A percentile compares a stretch with the other conserved stretches of the same genome.
Evolutionary conservation across 2,113 vertebrate species (phyloP).

Genomic region (Mugil cephalus): DNA sequence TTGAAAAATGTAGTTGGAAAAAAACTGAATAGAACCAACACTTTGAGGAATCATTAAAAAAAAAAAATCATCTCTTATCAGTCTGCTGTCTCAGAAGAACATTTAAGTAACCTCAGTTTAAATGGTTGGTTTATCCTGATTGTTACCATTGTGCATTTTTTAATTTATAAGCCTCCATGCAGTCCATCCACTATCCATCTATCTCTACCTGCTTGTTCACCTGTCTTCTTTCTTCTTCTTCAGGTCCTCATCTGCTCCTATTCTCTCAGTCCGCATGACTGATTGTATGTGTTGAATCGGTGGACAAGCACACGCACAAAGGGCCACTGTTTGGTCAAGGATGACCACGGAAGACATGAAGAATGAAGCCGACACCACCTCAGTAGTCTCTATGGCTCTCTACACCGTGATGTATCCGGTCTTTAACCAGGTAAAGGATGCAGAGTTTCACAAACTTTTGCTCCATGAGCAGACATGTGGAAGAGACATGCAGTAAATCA

Average conservation of each 20-base stretch:
- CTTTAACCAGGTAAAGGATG: conserved; percentile 90
- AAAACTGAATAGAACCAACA: not conserved
- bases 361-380: conserved; percentile 94
- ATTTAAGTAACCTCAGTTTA: not conserved
- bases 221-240: conserved; percentile 11
- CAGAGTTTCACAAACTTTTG: not conserved
- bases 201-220: conserved; percentile 26
- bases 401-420: conserved; percentile 96
- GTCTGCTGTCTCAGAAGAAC: not conserved
- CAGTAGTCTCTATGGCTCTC: conserved; percentile 94
- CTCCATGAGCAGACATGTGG: not conserved
- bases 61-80: not conserved
- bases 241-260: conserved; percentile 34
- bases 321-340: conserved; percentile 76
- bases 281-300: conserved; percentile 51
- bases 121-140: not conserved
- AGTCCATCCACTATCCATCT: not conserved
- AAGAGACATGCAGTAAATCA: not conserved
- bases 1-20: conserved; percentile 9
- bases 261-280: conserved; percentile 47
- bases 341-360: conserved; percentile 98
- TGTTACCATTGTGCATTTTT: not conserved
- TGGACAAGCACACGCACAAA: conserved; percentile 36
- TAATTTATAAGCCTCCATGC: not conserved
- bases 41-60: not conserved